A percentile compares a stretch with the other conserved stretches of the same genome.
Evolutionary conservation across 2,797 vertebrate genomes (phyloP).

Genomic region (Coreius guichenoti): DNA sequence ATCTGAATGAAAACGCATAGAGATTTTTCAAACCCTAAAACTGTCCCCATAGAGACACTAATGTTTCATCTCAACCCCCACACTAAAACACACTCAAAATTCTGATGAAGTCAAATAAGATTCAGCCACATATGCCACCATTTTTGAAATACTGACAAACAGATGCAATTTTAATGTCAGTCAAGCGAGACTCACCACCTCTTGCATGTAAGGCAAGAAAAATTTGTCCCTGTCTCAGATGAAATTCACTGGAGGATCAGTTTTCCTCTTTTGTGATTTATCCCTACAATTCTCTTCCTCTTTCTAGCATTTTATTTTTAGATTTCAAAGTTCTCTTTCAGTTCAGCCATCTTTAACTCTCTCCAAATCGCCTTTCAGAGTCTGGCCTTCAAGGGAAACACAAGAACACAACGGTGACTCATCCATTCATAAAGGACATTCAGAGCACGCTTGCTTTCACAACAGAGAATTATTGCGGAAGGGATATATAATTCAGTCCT

Average conservation of each 20-base stretch:
- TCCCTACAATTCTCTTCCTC: not conserved
- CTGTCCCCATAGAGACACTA: not conserved
- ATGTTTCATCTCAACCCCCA: not conserved
- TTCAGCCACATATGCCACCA: not conserved
- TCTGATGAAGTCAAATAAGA: not conserved
- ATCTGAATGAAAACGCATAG: not conserved
- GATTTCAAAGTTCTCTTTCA: not conserved
- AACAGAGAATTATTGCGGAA: constrained; percentile 14
- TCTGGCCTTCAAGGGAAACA: not conserved
- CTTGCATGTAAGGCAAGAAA: not conserved
- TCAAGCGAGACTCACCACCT: not conserved
- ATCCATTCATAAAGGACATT: constrained; percentile 29
- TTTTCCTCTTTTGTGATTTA: not conserved
- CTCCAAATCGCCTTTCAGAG: not conserved
- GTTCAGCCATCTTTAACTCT: not conserved
- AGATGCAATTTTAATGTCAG: not conserved
- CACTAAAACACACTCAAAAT: not conserved
- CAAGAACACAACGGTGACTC: constrained; percentile 24
- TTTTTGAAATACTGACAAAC: not conserved
- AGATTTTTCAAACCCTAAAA: not conserved
- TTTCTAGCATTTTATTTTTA: not conserved
- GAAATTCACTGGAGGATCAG: not conserved
- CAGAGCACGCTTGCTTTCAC: constrained; percentile 21
- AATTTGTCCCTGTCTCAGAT: not conserved
- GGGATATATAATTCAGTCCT: constrained; percentile 10